These are phyloP conservation scores for Limnephilus lunatus DNA, from an alignment of 2,888 invertebrate species.

Conservation along the genomic window DNA sequence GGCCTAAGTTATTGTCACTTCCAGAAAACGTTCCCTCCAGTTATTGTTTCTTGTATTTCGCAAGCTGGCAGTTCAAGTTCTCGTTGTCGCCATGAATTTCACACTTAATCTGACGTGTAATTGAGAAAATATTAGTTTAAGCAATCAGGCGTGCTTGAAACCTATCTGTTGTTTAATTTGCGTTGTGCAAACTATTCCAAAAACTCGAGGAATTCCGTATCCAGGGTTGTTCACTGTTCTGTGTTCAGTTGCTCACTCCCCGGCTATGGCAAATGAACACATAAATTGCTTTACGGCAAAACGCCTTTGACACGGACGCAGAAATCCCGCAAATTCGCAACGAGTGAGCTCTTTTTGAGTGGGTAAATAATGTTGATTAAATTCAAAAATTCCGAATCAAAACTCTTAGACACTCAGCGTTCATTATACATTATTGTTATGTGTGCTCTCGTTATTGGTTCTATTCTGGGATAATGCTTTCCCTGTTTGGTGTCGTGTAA, in stretches of 20 bases:
- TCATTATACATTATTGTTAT: background rate
- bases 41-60: conserved; percentile 2
- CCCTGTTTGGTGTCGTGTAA: background rate
- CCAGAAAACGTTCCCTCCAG: background rate
- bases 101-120: background rate
- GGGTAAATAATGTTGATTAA: conserved; percentile 9
- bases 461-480: background rate
- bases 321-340: conserved; percentile 6
- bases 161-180: conserved; percentile 23
- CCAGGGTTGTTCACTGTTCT: background rate
- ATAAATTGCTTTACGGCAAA: conserved; percentile 26
- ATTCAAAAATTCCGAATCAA: background rate
- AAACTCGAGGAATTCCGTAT: background rate
- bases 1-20: background rate
- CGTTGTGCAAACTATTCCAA: background rate
- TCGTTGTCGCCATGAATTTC: background rate
- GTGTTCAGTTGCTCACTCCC: conserved; percentile 5
- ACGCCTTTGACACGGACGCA: conserved; percentile 15
- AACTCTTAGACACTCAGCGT: background rate
- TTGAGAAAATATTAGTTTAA: conserved; percentile 19
- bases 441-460: background rate
- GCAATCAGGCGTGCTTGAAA: background rate
- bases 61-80: background rate
- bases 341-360: background rate
- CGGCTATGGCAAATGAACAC: conserved; percentile 12